A percentile compares a stretch with the other conserved stretches of the same genome.
Evolutionary conservation across 2,113 vertebrate species (phyloP).

Genomic region (Andinoacara biseriatus): DNA sequence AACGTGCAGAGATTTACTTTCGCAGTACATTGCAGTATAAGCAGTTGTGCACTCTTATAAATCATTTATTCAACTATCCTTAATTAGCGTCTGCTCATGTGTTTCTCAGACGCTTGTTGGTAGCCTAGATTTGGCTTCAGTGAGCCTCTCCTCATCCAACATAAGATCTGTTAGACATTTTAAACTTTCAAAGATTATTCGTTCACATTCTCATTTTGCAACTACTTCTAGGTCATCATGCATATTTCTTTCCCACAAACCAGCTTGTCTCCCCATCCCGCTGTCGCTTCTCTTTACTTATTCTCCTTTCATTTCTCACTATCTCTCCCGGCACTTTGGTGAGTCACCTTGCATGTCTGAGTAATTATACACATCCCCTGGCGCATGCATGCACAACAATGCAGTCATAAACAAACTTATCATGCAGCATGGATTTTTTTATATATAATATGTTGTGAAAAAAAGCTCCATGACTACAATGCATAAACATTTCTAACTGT

Average conservation of each 20-base stretch:
- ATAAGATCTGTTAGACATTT: conserved; percentile 18
- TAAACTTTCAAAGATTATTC: neutral
- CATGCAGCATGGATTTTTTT: neutral
- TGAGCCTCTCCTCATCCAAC: neutral
- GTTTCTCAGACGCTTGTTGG: neutral
- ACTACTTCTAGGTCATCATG: conserved; percentile 19
- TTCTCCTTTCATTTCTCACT: conserved; percentile 33
- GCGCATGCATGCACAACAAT: conserved; percentile 33
- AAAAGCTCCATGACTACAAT: neutral
- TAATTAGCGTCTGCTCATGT: no score
- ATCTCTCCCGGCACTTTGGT: conserved; percentile 53
- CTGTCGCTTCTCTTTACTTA: conserved; percentile 41
- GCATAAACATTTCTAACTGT: neutral
- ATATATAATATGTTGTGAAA: neutral
- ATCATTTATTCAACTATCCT: neutral
- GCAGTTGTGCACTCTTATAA: neutral
- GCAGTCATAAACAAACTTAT: conserved; percentile 38
- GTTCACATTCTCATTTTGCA: conserved; percentile 15
- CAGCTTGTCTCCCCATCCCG: neutral
- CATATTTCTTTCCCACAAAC: conserved; percentile 20
- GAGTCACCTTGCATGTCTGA: conserved; percentile 70
- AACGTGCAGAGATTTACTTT: neutral
- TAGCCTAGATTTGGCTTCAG: neutral
- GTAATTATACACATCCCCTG: conserved; percentile 64
- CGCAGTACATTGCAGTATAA: neutral